These are phyloP conservation scores for Mactromeris polynyma DNA, from an alignment of 2,888 invertebrate species.

Conservation along the genomic window DNA sequence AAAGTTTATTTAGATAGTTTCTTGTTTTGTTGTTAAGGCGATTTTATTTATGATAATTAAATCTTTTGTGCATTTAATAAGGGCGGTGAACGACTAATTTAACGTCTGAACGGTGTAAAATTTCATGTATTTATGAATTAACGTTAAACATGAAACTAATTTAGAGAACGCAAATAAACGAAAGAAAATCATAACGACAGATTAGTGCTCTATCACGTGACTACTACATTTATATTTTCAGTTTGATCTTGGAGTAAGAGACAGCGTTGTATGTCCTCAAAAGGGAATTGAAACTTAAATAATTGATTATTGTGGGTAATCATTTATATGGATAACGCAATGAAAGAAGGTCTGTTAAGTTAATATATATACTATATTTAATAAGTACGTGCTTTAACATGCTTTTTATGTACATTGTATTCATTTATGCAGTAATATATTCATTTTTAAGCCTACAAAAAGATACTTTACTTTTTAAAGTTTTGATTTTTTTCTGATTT, in stretches of 20 bases:
- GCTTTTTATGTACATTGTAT: no score
- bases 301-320: neutral
- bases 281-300: neutral
- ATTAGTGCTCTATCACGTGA: neutral
- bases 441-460: no score
- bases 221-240: neutral
- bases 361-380: neutral
- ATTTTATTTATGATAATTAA: conserved; percentile 3
- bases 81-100: neutral
- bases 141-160: neutral
- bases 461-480: no score
- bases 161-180: neutral
- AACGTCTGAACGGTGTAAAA: neutral
- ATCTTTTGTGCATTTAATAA: conserved; percentile 1
- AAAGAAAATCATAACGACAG: neutral
- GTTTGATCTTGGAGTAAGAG: neutral
- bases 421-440: no score
- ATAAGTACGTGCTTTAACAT: no score
- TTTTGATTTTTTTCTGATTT: no score
- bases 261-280: neutral
- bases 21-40: neutral
- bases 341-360: conserved; percentile 28
- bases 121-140: neutral
- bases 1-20: neutral
- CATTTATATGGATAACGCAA: neutral